A percentile compares a stretch with the other conserved stretches of the same genome.
Evolutionary conservation across 1,140 invertebrate species (phyloP).

Genomic region (Meteorus sp.): DNA sequence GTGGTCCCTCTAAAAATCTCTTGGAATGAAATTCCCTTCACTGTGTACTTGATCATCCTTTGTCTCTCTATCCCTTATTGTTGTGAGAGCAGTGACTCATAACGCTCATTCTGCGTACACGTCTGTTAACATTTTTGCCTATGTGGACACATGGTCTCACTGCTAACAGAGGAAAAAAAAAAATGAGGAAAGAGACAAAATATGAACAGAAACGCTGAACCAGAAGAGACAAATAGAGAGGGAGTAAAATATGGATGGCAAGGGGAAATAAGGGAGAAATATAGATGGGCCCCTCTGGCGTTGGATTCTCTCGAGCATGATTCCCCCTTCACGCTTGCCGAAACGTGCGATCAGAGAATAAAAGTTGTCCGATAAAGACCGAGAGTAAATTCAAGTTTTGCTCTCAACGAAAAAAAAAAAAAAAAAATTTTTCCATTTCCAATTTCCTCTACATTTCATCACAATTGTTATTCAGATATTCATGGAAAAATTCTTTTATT

Average conservation of each 20-base stretch:
- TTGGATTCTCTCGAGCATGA: conserved; percentile 21
- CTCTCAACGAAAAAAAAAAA: too few species aligned
- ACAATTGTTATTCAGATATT: too few species aligned
- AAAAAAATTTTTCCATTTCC: too few species aligned
- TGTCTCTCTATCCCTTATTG: neutral
- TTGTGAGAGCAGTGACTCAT: conserved; percentile 10
- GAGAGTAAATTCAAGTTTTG: too few species aligned
- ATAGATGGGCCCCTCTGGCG: neutral
- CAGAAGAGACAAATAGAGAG: neutral
- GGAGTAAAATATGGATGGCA: too few species aligned
- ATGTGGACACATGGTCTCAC: neutral
- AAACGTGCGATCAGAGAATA: conserved; percentile 19
- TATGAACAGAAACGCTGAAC: neutral
- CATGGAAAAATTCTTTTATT: too few species aligned
- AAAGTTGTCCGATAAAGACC: conserved; percentile 20
- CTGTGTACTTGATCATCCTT: neutral
- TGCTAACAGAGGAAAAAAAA: neutral
- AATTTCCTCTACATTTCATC: too few species aligned
- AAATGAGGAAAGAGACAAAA: neutral
- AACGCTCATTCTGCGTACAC: neutral
- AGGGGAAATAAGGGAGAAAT: neutral
- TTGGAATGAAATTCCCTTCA: too few species aligned
- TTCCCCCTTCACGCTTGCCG: conserved; percentile 17
- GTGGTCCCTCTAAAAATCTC: too few species aligned
- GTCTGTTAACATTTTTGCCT: neutral